Evolutionary conservation across 2,797 vertebrate species (phyloP).

Genomic region (Coreius guichenoti): DNA sequence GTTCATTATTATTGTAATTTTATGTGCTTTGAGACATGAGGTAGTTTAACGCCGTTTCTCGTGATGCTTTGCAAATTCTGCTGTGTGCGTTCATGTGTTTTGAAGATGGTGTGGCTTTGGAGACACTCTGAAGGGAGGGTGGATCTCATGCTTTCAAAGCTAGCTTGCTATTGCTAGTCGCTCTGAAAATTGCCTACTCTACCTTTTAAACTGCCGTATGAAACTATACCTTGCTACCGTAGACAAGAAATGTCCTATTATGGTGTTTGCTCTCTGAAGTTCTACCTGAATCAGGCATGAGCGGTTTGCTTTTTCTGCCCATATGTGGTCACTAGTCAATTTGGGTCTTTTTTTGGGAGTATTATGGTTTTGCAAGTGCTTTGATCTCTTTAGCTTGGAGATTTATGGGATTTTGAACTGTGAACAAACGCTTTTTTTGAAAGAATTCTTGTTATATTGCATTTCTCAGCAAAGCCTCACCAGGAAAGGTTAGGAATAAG

Average conservation of each 20-base stretch:
- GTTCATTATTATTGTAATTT: no score
- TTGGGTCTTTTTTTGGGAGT: neutral
- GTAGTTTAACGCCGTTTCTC: no score
- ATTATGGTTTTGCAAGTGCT: slow-evolving; percentile 3
- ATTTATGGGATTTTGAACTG: slow-evolving; percentile 9
- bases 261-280: neutral
- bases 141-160: no score
- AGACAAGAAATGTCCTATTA: slow-evolving; percentile 3
- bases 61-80: no score
- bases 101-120: no score
- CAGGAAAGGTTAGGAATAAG: neutral
- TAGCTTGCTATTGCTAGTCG: no score
- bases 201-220: neutral
- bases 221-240: slow-evolving; percentile 3
- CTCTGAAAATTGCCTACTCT: no score
- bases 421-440: slow-evolving; percentile 1
- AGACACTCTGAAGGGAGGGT: no score
- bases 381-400: slow-evolving; percentile 21
- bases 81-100: no score
- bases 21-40: no score
- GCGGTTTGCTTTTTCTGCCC: slow-evolving; percentile 12
- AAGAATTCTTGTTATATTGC: neutral
- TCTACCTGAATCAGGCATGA: slow-evolving; percentile 10
- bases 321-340: slow-evolving; percentile 17
- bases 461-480: neutral